Base-by-base conservation (phyloP, 1,140 invertebrate species). In the Penaeus indicus region DNA sequence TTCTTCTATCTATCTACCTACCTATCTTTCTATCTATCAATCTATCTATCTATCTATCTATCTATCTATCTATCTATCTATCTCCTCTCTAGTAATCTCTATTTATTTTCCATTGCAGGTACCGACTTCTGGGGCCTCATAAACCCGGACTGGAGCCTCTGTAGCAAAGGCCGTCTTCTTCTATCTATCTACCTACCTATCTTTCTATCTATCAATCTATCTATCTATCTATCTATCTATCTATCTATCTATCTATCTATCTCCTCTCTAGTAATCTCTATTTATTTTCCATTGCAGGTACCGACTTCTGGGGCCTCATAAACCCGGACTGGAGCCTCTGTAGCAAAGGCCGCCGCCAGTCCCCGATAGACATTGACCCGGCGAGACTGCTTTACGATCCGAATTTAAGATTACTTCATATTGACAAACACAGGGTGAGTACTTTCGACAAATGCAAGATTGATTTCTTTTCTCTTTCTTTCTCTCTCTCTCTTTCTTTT, bases 271-370 rank as follows among this genome's bases (percentile, higher is more conserved):
- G 16, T 54, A 54, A 54, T 54, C 16, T 54, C 10, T 54, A 13
- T 16, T 54, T 54, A 11, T 54, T 54, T 54, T 16, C 11, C 54
- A 16, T 38, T 38, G 8, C 94, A 99, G 98, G 98, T 94, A 97
- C 98, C 63, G 96, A 96, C 84, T 99, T 98, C 94, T 99, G 98
- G 98, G 98, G 98, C 75, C 94, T 98, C 85, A 96, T 99, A 92
- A 98, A 99, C 94, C 97, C 97, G 0, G 97, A 98, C 93, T 99
- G 98, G 98, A 96, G 95, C 92, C 95, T 99, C 93, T 99, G 98
- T 94, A 97, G 95, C 92, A 97, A 97, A 92, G 98, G 98, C 27
- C 94, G 96, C 85, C 94, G 97, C 88, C 98, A 99, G 93, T 98
- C 97, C 86, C 98, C 98, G 27, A 97, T 99, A 91, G 97, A 99